A percentile compares a stretch with the other conserved stretches of the same genome.
Conservation (phyloP, 2,797 vertebrate genomes). For the Poeciliopsis gracilis region DNA sequence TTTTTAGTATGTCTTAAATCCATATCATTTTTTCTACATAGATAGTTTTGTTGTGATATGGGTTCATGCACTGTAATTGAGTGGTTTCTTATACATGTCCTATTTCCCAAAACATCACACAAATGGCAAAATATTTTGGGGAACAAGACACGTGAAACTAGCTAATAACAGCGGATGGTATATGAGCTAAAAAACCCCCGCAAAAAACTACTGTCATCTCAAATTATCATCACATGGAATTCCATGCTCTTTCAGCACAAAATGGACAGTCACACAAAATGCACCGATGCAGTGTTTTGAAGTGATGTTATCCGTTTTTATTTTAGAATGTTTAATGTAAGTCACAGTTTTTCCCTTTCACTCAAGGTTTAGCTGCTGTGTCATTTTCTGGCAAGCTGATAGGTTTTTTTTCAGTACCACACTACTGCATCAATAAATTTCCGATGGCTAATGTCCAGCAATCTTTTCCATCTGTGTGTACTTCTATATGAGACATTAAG, state of each 20-base stretch:
- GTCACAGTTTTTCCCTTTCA: background rate
- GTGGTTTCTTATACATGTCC: background rate
- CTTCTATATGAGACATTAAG: background rate
- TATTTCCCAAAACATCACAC: background rate
- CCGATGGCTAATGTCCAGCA: background rate
- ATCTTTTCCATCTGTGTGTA: background rate
- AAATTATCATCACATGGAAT: background rate
- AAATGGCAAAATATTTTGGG: background rate
- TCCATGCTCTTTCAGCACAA: constrained; percentile 5
- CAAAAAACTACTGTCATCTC: constrained; percentile 1
- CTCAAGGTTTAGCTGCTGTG: background rate
- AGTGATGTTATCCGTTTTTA: background rate
- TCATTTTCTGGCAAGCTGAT: background rate
- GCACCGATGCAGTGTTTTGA: background rate
- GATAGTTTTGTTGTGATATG: background rate
- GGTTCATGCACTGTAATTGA: background rate
- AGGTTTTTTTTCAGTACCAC: background rate
- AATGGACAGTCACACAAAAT: background rate
- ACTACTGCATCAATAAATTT: background rate
- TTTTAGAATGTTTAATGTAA: background rate
- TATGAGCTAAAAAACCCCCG: background rate
- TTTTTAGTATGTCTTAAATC: background rate
- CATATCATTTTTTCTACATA: background rate
- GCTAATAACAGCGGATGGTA: background rate
- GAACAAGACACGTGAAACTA: background rate